phyloP scores from a whole-genome alignment of 2,888 invertebrate species.

The Operophtera brumata region DNA sequence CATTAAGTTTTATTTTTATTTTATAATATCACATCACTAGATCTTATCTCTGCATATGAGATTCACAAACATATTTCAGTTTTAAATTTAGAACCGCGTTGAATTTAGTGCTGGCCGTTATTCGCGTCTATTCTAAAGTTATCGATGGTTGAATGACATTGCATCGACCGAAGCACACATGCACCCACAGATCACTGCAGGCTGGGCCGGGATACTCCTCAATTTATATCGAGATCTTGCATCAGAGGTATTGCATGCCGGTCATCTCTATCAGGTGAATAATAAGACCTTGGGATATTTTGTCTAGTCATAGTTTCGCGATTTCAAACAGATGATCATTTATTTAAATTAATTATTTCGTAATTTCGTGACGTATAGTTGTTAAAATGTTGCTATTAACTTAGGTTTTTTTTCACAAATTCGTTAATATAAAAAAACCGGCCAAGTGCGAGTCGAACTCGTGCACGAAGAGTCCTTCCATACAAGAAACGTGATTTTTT shows the following conservation, averaged over 20 bases:
- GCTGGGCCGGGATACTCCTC: constrained; percentile 48
- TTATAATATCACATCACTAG: no score
- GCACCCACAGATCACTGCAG: constrained; percentile 46
- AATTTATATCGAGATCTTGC: constrained; percentile 47
- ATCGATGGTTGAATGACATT: constrained; percentile 32
- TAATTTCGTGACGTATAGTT: no score
- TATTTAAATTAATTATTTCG: no score
- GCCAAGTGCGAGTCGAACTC: no score
- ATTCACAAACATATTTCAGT: no score
- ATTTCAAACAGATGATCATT: neutral
- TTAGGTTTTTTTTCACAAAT: no score
- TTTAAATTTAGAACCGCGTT: constrained; percentile 12
- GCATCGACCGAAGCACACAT: constrained; percentile 41
- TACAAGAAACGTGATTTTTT: no score
- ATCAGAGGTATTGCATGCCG: constrained; percentile 18
- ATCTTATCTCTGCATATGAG: no score
- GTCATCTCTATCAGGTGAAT: constrained; percentile 4
- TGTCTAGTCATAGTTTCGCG: neutral
- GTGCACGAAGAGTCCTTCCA: no score
- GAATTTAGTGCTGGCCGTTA: constrained; percentile 14
- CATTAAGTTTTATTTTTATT: no score
- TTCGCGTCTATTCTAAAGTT: constrained; percentile 10
- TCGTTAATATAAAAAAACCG: no score
- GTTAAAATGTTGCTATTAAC: no score
- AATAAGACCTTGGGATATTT: constrained; percentile 16